These are phyloP conservation scores for Gymnothorax javanicus DNA, from an alignment of 2,797 vertebrate species.

Conservation along the genomic window DNA sequence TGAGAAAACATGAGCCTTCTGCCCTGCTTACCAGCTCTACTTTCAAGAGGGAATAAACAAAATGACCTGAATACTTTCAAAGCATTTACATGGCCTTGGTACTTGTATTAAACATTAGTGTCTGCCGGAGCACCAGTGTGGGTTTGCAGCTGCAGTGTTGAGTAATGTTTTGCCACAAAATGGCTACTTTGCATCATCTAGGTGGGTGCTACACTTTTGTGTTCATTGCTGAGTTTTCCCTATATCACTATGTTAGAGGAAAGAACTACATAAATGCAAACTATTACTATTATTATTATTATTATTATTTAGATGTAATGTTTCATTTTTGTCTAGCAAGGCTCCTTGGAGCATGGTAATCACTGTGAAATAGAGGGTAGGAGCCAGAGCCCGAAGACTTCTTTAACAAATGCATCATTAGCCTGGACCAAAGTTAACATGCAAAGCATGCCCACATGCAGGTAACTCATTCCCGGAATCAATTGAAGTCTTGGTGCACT, in stretches of 20 bases:
- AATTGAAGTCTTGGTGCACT: slow-evolving; percentile 30
- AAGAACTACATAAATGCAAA: background rate
- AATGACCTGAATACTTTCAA: background rate
- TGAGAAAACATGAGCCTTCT: background rate
- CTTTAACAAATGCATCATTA: background rate
- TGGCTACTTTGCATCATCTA: too few species aligned
- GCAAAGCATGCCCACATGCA: slow-evolving; percentile 13
- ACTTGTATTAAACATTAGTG: background rate
- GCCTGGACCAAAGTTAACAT: slow-evolving; percentile 18
- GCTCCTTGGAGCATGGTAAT: background rate
- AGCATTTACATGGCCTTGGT: background rate
- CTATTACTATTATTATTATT: background rate
- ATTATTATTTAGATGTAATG: slow-evolving; percentile 20
- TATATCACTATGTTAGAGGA: too few species aligned
- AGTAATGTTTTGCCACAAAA: too few species aligned
- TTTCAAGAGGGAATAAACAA: background rate
- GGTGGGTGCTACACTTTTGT: too few species aligned
- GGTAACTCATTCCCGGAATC: slow-evolving; percentile 29
- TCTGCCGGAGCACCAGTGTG: background rate
- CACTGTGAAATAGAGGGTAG: background rate
- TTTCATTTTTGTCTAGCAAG: slow-evolving; percentile 12
- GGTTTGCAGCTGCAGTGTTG: background rate
- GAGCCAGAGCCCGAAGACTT: slow-evolving; percentile 8
- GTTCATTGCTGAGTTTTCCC: too few species aligned
- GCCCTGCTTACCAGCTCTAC: background rate